phyloP scores from a whole-genome alignment of 2,113 vertebrate species.

The Phocoena sinus region DNA sequence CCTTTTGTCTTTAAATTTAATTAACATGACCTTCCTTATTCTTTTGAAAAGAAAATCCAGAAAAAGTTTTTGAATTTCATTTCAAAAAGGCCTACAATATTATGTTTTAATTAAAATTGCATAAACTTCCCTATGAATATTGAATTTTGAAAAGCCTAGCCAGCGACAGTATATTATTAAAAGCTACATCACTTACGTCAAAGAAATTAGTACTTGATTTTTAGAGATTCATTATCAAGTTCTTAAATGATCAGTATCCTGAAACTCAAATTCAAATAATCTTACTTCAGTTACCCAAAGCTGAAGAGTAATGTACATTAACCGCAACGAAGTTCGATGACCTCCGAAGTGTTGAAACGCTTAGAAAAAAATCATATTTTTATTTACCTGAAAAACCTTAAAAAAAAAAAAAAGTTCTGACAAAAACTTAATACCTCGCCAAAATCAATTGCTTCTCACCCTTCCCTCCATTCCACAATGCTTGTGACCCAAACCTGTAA shows the following conservation, averaged over 20 bases:
- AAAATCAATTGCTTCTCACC: background rate
- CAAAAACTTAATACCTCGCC: background rate
- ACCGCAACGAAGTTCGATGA: background rate
- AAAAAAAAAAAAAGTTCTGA: background rate
- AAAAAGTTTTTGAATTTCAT: slow-evolving; percentile 17
- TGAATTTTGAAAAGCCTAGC: slow-evolving; percentile 32
- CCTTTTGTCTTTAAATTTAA: slow-evolving; percentile 44
- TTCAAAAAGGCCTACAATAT: slow-evolving; percentile 44
- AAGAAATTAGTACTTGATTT: slow-evolving; percentile 46
- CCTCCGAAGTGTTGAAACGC: background rate
- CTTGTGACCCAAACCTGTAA: slow-evolving; percentile 5
- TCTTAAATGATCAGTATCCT: slow-evolving; percentile 20
- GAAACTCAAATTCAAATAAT: slow-evolving; percentile 33
- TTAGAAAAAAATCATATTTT: background rate
- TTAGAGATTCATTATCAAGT: slow-evolving; percentile 4
- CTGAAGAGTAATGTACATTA: background rate
- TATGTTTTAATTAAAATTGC: slow-evolving; percentile 63
- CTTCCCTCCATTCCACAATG: background rate
- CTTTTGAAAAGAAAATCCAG: slow-evolving; percentile 30
- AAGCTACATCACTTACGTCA: slow-evolving; percentile 40
- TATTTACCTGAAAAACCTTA: background rate
- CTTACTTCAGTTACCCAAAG: background rate
- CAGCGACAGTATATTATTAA: slow-evolving; percentile 54
- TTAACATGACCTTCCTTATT: slow-evolving; percentile 42
- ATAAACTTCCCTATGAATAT: slow-evolving; percentile 43